These are phyloP conservation scores for Idaea straminata DNA, from an alignment of 2,888 invertebrate genomes.

Conservation along the genomic window DNA sequence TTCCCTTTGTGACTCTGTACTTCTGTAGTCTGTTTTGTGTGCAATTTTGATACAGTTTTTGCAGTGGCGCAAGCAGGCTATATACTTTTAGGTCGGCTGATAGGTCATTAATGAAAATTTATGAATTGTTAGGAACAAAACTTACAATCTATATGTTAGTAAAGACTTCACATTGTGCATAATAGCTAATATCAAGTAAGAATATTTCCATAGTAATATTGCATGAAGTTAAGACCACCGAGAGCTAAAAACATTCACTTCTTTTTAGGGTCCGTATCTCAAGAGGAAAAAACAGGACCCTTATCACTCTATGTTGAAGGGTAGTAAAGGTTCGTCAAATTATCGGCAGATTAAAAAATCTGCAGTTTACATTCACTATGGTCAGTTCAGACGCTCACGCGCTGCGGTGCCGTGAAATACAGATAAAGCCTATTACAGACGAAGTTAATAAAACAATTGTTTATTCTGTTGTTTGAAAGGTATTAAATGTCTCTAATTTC, in stretches of 20 bases:
- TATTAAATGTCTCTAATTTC: conserved; percentile 34
- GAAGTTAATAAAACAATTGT: conserved; percentile 40
- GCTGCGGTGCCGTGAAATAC: conserved; percentile 37
- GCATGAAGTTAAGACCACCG: too few species aligned
- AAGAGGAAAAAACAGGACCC: too few species aligned
- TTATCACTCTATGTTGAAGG: neutral
- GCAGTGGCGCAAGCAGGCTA: conserved; percentile 14
- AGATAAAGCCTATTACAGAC: conserved; percentile 39
- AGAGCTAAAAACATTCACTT: too few species aligned
- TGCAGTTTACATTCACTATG: neutral
- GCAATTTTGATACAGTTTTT: conserved; percentile 43
- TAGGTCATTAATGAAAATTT: too few species aligned
- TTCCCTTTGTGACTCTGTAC: conserved; percentile 42
- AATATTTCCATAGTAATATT: too few species aligned
- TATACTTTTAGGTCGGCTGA: too few species aligned
- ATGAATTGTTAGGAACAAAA: too few species aligned
- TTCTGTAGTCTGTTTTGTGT: conserved; percentile 33
- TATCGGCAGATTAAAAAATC: neutral
- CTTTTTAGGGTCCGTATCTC: too few species aligned
- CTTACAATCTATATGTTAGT: too few species aligned
- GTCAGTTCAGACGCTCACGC: conserved; percentile 17
- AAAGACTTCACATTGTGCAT: too few species aligned
- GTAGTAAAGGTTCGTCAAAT: neutral
- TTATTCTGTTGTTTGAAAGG: conserved; percentile 34
- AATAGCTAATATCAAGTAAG: too few species aligned